A percentile compares a stretch with the other conserved stretches of the same genome.
These are phyloP conservation scores for Megaleporinus macrocephalus DNA, from an alignment of 2,113 vertebrate genomes.

Conservation along the genomic window DNA sequence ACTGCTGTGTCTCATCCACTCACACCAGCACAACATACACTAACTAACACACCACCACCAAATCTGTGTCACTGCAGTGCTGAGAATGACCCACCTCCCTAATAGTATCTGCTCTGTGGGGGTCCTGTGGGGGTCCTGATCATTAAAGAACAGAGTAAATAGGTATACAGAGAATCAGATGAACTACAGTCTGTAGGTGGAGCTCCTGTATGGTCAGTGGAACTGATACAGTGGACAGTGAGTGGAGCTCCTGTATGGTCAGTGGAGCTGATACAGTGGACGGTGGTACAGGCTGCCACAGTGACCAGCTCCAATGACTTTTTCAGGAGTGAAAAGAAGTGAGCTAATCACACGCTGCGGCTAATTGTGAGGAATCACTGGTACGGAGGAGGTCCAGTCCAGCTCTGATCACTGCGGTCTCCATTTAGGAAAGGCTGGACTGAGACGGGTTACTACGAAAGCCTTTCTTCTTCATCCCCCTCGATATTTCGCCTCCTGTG, in stretches of 20 bases:
- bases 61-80: no score
- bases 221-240: no score
- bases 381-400: background rate
- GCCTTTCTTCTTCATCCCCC: background rate
- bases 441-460: background rate
- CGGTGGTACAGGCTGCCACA: background rate
- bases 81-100: no score
- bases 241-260: background rate
- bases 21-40: no score
- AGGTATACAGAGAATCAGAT: no score
- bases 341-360: background rate
- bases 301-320: background rate
- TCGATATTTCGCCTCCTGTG: background rate
- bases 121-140: no score
- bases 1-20: no score
- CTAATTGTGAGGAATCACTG: background rate
- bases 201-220: no score
- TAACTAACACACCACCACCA: no score
- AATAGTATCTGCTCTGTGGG: no score
- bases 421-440: background rate
- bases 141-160: no score
- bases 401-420: background rate
- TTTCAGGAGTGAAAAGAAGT: background rate
- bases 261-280: background rate
- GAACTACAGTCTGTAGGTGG: no score